Conservation (phyloP, 2,797 vertebrate genomes). For the Urocyon cinereoargenteus region DNA sequence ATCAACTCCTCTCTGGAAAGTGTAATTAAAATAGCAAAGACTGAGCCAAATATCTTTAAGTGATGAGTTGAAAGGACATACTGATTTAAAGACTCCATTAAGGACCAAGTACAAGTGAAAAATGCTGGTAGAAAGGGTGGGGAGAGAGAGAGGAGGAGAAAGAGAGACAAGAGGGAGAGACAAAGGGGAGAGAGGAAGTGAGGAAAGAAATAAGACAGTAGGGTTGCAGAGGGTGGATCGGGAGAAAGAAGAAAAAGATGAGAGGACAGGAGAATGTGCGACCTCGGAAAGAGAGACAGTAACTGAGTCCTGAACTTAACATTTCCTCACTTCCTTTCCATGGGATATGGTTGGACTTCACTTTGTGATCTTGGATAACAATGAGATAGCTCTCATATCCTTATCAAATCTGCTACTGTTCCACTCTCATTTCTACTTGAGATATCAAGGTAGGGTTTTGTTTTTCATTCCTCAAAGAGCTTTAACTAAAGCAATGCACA, state of each 20-base stretch:
- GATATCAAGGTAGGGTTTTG: neutral
- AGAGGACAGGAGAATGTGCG: neutral
- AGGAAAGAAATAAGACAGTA: neutral
- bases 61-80: neutral
- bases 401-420: neutral
- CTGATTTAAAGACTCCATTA: slow-evolving; percentile 44
- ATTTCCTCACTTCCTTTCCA: neutral
- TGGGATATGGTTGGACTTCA: neutral
- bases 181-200: neutral
- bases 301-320: neutral
- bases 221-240: neutral
- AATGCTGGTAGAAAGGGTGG: neutral
- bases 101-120: neutral
- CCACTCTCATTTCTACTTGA: neutral
- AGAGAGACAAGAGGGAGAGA: neutral
- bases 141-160: neutral
- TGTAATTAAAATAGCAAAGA: neutral
- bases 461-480: neutral
- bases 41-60: neutral
- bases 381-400: neutral
- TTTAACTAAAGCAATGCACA: neutral
- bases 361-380: neutral
- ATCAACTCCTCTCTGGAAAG: neutral
- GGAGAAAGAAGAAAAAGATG: neutral
- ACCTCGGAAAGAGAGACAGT: neutral